Percentiles rank a stretch among this genome's conserved stretches.
Evolutionary conservation across 2,888 invertebrate genomes (phyloP).

Genomic region (Eudemis profundana): DNA sequence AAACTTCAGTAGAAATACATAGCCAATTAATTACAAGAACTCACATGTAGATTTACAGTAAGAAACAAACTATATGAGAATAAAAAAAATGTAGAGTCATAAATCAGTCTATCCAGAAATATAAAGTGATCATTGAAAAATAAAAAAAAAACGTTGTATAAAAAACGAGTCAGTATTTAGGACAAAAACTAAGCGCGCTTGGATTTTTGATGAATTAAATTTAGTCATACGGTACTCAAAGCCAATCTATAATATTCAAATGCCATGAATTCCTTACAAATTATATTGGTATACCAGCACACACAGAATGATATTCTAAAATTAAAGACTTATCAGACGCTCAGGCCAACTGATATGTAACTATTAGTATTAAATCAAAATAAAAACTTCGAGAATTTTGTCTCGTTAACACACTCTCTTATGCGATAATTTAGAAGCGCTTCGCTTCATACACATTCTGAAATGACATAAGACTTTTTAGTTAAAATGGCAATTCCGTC

Average conservation of each 20-base stretch:
- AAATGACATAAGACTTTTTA: slow-evolving; percentile 19
- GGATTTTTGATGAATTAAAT: slow-evolving; percentile 16
- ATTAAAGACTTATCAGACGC: no score
- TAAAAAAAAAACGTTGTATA: background rate
- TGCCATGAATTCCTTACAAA: slow-evolving; percentile 18
- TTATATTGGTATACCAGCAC: no score
- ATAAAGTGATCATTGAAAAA: no score
- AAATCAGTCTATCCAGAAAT: no score
- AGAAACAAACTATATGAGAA: no score
- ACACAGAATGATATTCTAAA: no score
- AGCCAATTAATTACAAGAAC: no score
- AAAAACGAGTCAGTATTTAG: slow-evolving; percentile 12
- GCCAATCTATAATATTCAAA: slow-evolving; percentile 25
- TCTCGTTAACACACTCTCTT: slow-evolving; percentile 18
- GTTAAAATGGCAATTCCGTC: background rate
- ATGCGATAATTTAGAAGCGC: slow-evolving; percentile 6
- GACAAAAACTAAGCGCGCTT: background rate
- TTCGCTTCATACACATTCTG: background rate
- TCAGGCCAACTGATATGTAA: slow-evolving; percentile 14
- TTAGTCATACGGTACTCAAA: slow-evolving; percentile 4
- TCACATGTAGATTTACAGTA: no score
- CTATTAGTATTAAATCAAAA: slow-evolving; percentile 29
- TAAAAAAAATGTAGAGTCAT: no score
- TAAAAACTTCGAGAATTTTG: slow-evolving; percentile 21
- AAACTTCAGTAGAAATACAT: no score